Evolutionary conservation across 2,113 vertebrate genomes (phyloP).

Genomic region (Paradoxurus hermaphroditus): DNA sequence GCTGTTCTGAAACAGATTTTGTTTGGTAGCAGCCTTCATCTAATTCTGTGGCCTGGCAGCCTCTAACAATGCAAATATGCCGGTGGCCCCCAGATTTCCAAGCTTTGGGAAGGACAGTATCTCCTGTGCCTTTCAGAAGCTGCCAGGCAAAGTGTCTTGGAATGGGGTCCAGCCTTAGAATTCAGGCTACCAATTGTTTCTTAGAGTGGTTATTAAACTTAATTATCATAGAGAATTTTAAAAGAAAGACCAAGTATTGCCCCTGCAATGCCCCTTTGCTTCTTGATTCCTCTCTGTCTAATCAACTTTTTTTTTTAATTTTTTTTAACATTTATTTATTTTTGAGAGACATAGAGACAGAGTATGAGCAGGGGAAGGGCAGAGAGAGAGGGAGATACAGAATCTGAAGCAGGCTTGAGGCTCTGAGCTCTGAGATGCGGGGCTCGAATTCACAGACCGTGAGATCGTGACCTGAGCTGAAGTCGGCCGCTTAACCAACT

Average conservation of each 20-base stretch:
- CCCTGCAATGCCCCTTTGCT: background rate
- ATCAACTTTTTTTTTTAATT: no score
- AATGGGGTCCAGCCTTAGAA: background rate
- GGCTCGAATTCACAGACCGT: no score
- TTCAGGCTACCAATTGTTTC: background rate
- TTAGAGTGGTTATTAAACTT: background rate
- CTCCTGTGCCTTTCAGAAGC: background rate
- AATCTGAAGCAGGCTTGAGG: no score
- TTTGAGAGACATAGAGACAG: no score
- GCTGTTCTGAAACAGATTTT: background rate
- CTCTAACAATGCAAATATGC: background rate
- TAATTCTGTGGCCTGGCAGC: background rate
- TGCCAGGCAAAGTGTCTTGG: background rate
- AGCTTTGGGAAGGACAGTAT: background rate
- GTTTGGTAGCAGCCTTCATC: background rate
- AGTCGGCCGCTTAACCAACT: no score
- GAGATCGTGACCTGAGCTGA: no score
- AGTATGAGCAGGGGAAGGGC: no score
- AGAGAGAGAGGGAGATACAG: no score
- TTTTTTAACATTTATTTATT: background rate
- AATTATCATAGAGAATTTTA: background rate
- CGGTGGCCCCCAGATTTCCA: background rate
- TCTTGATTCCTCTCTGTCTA: background rate
- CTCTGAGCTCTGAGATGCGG: no score
- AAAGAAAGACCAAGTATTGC: background rate